Evolutionary conservation across 2,113 vertebrate genomes (phyloP).

Genomic region (Myotis yumanensis): DNA sequence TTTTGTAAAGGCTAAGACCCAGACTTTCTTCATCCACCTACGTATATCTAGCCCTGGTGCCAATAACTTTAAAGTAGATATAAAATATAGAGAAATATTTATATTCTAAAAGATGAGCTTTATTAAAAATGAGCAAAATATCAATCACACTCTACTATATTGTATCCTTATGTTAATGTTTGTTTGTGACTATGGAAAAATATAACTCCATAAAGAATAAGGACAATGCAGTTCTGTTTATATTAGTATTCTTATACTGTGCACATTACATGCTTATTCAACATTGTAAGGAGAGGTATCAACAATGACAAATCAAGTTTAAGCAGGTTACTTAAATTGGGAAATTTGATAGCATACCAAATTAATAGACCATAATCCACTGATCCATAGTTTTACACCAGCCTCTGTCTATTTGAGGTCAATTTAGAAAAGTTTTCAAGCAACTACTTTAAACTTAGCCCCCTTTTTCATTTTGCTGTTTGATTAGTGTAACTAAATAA

Average conservation of each 20-base stretch:
- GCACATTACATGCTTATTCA: neutral
- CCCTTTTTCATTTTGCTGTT: conserved; percentile 65
- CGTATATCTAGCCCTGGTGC: neutral
- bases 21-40: neutral
- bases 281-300: neutral
- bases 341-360: conserved; percentile 17
- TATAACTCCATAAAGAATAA: conserved; percentile 34
- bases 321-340: conserved; percentile 4
- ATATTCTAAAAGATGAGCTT: conserved; percentile 23
- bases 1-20: neutral
- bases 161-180: neutral
- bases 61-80: conserved; percentile 16
- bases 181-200: neutral
- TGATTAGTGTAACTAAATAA: conserved; percentile 70
- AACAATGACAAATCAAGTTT: neutral
- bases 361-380: conserved; percentile 77
- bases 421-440: conserved; percentile 84
- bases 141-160: neutral
- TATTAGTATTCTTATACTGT: fast-evolving
- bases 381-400: conserved; percentile 78
- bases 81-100: conserved; percentile 9
- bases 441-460: conserved; percentile 67
- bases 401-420: conserved; percentile 81
- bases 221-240: neutral
- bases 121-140: conserved; percentile 7